A percentile compares a stretch with the other conserved stretches of the same genome.
These are phyloP conservation scores for Verasper variegatus DNA, from an alignment of 2,113 vertebrate species.

Conservation along the genomic window DNA sequence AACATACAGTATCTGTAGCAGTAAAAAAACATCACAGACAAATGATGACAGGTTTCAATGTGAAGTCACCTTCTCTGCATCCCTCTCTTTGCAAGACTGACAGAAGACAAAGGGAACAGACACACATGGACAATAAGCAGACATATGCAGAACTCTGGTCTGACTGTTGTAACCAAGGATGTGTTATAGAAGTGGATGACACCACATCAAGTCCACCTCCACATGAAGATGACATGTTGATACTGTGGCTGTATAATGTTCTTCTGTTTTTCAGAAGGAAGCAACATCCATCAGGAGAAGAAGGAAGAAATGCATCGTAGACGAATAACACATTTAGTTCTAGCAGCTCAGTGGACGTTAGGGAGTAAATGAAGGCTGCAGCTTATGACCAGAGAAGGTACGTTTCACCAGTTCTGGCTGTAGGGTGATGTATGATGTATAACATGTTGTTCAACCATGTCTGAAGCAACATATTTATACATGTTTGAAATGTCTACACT, in stretches of 20 bases:
- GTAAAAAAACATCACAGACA: conserved; percentile 4
- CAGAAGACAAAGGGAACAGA: conserved; percentile 34
- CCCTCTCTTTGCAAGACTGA: conserved; percentile 54
- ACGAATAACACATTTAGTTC: not conserved
- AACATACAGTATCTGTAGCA: too few relatives aligned
- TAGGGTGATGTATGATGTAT: not conserved
- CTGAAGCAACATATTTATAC: too few relatives aligned
- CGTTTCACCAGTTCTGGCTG: not conserved
- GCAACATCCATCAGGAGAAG: not conserved
- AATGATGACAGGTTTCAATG: not conserved
- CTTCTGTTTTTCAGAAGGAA: not conserved
- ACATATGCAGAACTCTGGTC: not conserved
- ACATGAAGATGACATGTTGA: not conserved
- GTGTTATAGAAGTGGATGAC: not conserved
- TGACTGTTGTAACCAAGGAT: not conserved
- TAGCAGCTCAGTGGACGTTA: not conserved
- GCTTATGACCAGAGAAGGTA: not conserved
- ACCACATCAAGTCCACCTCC: not conserved
- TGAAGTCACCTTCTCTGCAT: conserved; percentile 52
- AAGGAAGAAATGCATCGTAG: not conserved
- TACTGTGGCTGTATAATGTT: not conserved
- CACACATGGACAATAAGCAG: conserved; percentile 27
- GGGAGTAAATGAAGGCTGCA: not conserved
- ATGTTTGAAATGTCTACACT: too few relatives aligned
- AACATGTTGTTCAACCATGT: too few relatives aligned